Conservation (phyloP, 2,888 invertebrate genomes). For the Merodon equestris region DNA sequence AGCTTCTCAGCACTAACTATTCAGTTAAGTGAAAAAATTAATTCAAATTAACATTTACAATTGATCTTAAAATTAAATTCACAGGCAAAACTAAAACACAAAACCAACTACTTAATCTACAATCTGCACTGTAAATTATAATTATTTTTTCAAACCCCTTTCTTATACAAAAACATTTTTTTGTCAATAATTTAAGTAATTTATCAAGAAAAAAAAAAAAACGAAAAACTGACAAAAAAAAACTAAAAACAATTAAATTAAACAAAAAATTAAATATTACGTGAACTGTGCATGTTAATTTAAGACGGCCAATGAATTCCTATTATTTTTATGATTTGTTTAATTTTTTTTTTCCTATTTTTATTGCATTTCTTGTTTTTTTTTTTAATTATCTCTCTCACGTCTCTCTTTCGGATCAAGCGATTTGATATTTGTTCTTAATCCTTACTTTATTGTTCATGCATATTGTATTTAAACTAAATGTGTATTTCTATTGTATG, state of each 20-base stretch:
- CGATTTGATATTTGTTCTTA: conserved; percentile 18
- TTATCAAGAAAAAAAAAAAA: conserved; percentile 31
- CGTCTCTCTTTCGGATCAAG: conserved; percentile 12
- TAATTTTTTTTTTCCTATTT: conserved; percentile 19
- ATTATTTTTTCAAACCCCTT: conserved; percentile 28
- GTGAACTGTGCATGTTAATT: conserved; percentile 63
- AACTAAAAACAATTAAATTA: conserved; percentile 23
- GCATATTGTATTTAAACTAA: conserved; percentile 61
- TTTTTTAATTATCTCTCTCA: not conserved
- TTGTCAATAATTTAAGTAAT: conserved; percentile 34
- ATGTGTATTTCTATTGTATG: conserved; percentile 34
- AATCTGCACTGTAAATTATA: conserved; percentile 14
- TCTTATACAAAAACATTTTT: conserved; percentile 7
- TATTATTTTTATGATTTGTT: conserved; percentile 73
- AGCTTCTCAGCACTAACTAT: too few species aligned
- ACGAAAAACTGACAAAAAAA: not conserved
- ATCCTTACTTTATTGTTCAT: conserved; percentile 32
- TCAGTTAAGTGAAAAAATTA: not conserved
- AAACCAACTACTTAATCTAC: too few species aligned
- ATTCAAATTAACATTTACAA: not conserved
- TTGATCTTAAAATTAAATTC: not conserved
- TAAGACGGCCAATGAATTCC: conserved; percentile 76
- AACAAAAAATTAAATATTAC: conserved; percentile 36
- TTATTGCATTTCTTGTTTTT: not conserved
- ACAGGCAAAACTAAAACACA: conserved; percentile 21